These are phyloP conservation scores for Muscina levida DNA, from an alignment of 2,888 invertebrate genomes.

Conservation along the genomic window DNA sequence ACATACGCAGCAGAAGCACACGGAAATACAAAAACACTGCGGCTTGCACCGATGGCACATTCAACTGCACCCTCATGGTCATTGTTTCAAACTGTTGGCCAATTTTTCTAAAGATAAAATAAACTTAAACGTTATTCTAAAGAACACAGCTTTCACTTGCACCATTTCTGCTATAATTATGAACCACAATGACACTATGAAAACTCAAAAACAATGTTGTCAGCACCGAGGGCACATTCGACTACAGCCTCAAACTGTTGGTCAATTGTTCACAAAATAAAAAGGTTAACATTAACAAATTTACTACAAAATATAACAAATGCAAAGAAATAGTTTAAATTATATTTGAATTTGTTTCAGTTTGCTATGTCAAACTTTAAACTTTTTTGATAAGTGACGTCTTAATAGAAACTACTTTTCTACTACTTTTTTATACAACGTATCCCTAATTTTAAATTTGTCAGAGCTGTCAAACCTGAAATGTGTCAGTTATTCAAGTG, in stretches of 20 bases:
- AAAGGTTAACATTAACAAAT: conserved; percentile 79
- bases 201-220: conserved; percentile 93
- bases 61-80: too few relatives aligned
- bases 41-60: conserved; percentile 89
- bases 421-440: too few relatives aligned
- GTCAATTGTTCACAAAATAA: conserved; percentile 87
- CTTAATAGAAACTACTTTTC: too few relatives aligned
- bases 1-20: conserved; percentile 90
- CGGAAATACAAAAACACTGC: conserved; percentile 94
- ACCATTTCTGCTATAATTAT: conserved; percentile 94
- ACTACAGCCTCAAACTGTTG: conserved; percentile 88
- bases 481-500: too few relatives aligned
- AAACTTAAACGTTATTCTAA: too few relatives aligned
- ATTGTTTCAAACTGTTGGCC: conserved; percentile 89
- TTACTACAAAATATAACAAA: conserved; percentile 93
- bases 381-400: too few relatives aligned
- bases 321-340: too few relatives aligned
- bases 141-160: conserved; percentile 84
- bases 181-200: conserved; percentile 94
- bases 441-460: too few relatives aligned
- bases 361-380: too few relatives aligned
- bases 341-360: too few relatives aligned
- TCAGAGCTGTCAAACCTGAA: too few relatives aligned
- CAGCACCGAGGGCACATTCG: conserved; percentile 88
- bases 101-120: conserved; percentile 88